Conservation (phyloP, 2,797 vertebrate species). For the Manis crassicaudata region DNA sequence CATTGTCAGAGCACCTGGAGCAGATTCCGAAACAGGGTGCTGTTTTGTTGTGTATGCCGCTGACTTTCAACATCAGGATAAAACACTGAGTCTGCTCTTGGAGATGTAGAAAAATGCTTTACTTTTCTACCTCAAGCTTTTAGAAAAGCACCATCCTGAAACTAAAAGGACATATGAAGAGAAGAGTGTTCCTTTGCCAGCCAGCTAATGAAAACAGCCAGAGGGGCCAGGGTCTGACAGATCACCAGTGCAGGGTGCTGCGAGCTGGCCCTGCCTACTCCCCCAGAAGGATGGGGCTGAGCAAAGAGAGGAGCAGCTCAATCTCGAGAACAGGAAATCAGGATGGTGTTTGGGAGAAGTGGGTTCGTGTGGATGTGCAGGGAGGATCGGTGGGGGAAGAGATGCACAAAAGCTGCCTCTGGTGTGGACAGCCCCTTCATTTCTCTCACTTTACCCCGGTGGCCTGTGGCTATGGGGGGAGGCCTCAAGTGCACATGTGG, state of each 20-base stretch:
- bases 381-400: not conserved
- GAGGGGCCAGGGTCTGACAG: not conserved
- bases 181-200: not conserved
- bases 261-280: rapidly evolving
- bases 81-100: not conserved
- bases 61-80: not conserved
- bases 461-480: rapidly evolving
- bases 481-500: not conserved
- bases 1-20: rapidly evolving
- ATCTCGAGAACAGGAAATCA: not conserved
- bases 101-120: not conserved
- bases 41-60: no score
- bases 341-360: not conserved
- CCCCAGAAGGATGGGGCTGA: rapidly evolving
- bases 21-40: rapidly evolving
- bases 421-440: not conserved
- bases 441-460: not conserved
- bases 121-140: not conserved
- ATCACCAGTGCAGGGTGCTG: rapidly evolving
- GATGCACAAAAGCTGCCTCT: not conserved
- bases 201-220: not conserved
- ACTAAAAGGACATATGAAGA: not conserved
- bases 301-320: rapidly evolving
- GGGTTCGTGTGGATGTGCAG: rapidly evolving
- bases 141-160: not conserved